Percentiles rank a stretch among this genome's conserved stretches.
Evolutionary conservation across 2,888 invertebrate genomes (phyloP).

Genomic region (Platerodrilus igneus): DNA sequence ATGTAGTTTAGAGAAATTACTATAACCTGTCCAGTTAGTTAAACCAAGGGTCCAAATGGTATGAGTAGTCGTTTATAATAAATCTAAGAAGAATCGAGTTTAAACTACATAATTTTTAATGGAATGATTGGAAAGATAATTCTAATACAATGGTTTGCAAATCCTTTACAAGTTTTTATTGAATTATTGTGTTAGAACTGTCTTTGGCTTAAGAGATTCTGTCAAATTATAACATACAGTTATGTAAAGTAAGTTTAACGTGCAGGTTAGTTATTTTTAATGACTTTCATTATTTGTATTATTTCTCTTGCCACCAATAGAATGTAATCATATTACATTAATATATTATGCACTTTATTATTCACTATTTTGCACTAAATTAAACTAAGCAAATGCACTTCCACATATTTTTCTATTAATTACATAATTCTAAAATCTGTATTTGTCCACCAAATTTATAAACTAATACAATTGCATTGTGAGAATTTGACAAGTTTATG

Average conservation of each 20-base stretch:
- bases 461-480: conserved; percentile 15
- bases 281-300: too few species aligned
- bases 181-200: too few species aligned
- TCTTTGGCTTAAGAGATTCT: too few species aligned
- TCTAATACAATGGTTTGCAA: too few species aligned
- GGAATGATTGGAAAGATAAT: too few species aligned
- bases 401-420: conserved; percentile 25
- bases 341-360: conserved; percentile 15
- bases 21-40: conserved; percentile 27
- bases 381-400: conserved; percentile 19
- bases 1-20: conserved; percentile 7
- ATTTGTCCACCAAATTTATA: conserved; percentile 13
- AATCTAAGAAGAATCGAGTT: background rate
- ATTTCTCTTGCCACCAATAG: too few species aligned
- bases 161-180: too few species aligned
- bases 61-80: conserved; percentile 4
- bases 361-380: conserved; percentile 18
- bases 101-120: background rate
- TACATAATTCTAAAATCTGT: conserved; percentile 8
- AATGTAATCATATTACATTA: too few species aligned
- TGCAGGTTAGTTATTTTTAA: conserved; percentile 13
- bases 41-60: conserved; percentile 28
- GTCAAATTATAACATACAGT: too few species aligned
- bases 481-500: conserved; percentile 19
- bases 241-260: conserved; percentile 18